Percentiles rank a stretch among this genome's conserved stretches.
phyloP scores from a whole-genome alignment of 2,797 vertebrate genomes.

The Cetoscarus ocellatus region DNA sequence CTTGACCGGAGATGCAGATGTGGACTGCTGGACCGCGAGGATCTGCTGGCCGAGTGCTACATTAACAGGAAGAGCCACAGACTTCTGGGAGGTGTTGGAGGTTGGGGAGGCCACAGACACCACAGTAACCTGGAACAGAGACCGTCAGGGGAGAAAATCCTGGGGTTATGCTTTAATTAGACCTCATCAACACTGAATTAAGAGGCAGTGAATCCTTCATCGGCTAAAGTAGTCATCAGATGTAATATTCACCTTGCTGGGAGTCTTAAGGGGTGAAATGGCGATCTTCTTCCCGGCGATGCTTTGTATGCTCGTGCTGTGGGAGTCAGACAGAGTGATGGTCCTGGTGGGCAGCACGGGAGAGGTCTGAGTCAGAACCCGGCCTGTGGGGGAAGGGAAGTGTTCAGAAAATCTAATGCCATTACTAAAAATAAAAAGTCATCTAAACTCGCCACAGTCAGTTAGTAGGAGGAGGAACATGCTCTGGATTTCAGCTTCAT shows the following conservation, averaged over 20 bases:
- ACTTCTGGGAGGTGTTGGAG: constrained; percentile 90
- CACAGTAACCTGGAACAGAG: constrained; percentile 85
- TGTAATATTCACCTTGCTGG: constrained; percentile 90
- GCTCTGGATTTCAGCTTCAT: no score
- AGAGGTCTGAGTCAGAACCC: constrained; percentile 91
- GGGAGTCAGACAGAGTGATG: constrained; percentile 90
- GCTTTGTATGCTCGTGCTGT: constrained; percentile 87
- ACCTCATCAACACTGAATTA: no score
- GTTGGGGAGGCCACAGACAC: constrained; percentile 91
- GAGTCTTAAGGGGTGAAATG: constrained; percentile 97
- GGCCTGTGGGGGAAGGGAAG: constrained; percentile 80
- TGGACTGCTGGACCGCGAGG: constrained; percentile 89
- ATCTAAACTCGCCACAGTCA: no score
- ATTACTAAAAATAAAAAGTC: not conserved
- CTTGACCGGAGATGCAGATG: constrained; percentile 89
- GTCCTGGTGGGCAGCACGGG: constrained; percentile 90
- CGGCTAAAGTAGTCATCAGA: not conserved
- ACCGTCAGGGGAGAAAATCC: no score
- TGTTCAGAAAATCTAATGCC: no score
- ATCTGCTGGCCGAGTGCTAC: constrained; percentile 93
- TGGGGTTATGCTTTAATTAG: no score
- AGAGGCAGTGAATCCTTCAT: not conserved
- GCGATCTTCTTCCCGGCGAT: constrained; percentile 95
- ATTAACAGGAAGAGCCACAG: constrained; percentile 88
- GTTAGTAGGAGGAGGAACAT: no score